Evolutionary conservation across 2,888 invertebrate species (phyloP).

Genomic region (Hirtodrosophila histrioides): DNA sequence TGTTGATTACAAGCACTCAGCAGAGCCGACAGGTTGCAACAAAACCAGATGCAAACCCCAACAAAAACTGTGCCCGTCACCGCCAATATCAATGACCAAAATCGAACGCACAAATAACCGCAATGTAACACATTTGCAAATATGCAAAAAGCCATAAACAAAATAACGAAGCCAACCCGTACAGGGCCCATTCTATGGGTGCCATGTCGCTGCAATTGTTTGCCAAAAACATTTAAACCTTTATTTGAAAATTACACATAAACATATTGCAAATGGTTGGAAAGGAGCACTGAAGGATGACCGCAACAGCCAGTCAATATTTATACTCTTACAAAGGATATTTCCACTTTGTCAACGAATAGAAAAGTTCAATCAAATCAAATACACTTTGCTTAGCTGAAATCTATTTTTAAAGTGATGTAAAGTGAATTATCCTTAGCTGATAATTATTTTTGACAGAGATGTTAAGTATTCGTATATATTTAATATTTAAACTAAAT

Average conservation of each 20-base stretch:
- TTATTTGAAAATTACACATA: constrained; percentile 79
- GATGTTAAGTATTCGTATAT: too few species aligned
- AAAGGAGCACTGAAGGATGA: constrained; percentile 2
- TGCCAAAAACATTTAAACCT: constrained; percentile 78
- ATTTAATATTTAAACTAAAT: too few species aligned
- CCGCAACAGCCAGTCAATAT: constrained; percentile 41
- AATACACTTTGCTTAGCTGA: too few species aligned
- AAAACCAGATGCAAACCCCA: constrained; percentile 26
- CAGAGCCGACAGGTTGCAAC: constrained; percentile 22
- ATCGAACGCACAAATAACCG: constrained; percentile 74
- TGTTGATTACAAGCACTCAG: constrained; percentile 73
- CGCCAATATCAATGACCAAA: constrained; percentile 77
- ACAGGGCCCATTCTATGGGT: too few species aligned
- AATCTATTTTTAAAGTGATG: too few species aligned
- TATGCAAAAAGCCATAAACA: constrained; percentile 69
- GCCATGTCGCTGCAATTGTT: constrained; percentile 59
- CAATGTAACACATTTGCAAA: constrained; percentile 76
- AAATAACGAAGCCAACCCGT: constrained; percentile 30
- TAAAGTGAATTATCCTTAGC: too few species aligned
- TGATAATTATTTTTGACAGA: too few species aligned
- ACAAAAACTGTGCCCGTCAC: constrained; percentile 41
- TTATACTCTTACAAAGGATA: constrained; percentile 14
- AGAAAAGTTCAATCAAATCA: background rate
- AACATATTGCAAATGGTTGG: constrained; percentile 62
- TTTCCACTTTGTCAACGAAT: background rate